Percentiles rank a stretch among this genome's conserved stretches.
These are phyloP conservation scores for Drosophila takahashii DNA, from an alignment of 1,140 invertebrate species.

Conservation along the genomic window DNA sequence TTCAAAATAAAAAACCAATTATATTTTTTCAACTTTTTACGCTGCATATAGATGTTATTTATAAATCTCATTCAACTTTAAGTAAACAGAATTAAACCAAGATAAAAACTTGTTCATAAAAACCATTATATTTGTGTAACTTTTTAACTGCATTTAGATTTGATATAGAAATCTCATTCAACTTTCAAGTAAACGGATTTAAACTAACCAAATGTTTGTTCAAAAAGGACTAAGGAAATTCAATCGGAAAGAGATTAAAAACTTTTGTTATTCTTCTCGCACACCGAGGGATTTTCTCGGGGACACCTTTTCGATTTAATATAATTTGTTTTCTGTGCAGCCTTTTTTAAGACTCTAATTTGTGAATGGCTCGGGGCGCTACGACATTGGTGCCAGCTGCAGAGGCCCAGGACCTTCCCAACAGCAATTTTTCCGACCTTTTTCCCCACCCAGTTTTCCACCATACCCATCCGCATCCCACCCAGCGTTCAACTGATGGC, in stretches of 20 bases:
- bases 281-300: background rate
- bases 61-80: no score
- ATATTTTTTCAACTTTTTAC: no score
- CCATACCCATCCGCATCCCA: no score
- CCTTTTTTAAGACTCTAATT: constrained; percentile 45
- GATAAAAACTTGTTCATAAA: no score
- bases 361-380: constrained; percentile 19
- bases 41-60: no score
- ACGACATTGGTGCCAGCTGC: constrained; percentile 32
- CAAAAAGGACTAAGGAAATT: background rate
- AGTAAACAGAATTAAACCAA: no score
- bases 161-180: no score
- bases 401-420: background rate
- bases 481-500: constrained; percentile 7
- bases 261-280: background rate
- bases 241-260: background rate
- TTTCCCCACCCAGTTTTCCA: background rate
- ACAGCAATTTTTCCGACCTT: background rate
- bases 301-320: background rate
- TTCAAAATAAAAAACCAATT: no score
- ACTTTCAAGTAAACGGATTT: no score
- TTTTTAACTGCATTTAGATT: no score
- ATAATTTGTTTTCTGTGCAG: constrained; percentile 10
- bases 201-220: no score
- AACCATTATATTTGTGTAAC: no score